Percentiles rank a stretch among this genome's conserved stretches.
phyloP scores from a whole-genome alignment of 2,888 invertebrate species.

The Hoplodrina blanda region DNA sequence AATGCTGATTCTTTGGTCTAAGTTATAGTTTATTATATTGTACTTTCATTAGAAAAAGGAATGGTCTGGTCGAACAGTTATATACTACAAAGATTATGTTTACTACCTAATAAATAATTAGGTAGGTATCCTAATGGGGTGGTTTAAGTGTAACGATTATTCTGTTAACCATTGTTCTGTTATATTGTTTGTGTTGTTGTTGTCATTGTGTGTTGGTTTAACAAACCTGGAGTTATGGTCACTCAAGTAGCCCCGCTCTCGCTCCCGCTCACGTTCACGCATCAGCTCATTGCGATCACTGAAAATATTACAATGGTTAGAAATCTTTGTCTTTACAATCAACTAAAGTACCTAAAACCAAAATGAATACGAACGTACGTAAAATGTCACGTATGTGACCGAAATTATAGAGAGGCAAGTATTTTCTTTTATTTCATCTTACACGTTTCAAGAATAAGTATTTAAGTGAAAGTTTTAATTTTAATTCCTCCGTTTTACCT shows the following conservation, averaged over 20 bases:
- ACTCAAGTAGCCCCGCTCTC: slow-evolving; percentile 93
- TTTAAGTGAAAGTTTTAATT: too few species aligned
- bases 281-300: slow-evolving; percentile 96
- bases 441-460: not conserved
- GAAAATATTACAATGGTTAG: slow-evolving; percentile 51
- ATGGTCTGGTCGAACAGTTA: too few species aligned
- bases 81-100: not conserved
- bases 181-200: too few species aligned
- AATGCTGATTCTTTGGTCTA: too few species aligned
- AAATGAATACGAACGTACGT: not conserved
- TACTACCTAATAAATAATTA: not conserved
- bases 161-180: too few species aligned
- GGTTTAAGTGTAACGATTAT: too few species aligned
- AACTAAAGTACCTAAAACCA: not conserved
- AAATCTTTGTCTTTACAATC: not conserved
- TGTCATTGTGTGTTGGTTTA: too few species aligned
- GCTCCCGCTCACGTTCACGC: slow-evolving; percentile 93
- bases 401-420: slow-evolving; percentile 2
- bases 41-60: too few species aligned
- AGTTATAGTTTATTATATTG: too few species aligned
- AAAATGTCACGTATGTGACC: not conserved
- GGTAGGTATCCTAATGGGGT: too few species aligned
- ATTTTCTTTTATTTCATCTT: not conserved
- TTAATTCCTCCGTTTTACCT: too few species aligned
- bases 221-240: slow-evolving; percentile 94